Evolutionary conservation across 2,113 vertebrate species (phyloP).

Genomic region (Mandrillus leucophaeus): DNA sequence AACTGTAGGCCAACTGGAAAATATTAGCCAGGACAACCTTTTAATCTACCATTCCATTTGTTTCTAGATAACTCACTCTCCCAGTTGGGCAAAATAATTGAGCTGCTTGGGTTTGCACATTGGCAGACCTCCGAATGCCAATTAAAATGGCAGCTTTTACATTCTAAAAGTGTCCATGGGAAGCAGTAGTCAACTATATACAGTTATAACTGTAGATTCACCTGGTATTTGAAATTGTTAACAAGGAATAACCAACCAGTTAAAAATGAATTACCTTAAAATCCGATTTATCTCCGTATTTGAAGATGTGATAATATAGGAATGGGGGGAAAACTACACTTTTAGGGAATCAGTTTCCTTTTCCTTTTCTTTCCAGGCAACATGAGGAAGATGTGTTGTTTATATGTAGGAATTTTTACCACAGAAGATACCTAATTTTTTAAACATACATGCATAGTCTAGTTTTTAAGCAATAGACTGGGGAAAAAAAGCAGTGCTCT

Average conservation of each 20-base stretch:
- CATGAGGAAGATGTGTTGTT: conserved; percentile 25
- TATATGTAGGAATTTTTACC: conserved; percentile 45
- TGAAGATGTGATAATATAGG: neutral
- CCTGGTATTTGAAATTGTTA: conserved; percentile 29
- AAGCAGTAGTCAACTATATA: neutral
- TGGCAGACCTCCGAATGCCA: conserved; percentile 50
- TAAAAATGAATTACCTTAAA: conserved; percentile 46
- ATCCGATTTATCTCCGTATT: neutral
- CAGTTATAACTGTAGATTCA: neutral
- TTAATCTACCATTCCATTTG: conserved; percentile 7
- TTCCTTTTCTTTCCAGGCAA: neutral
- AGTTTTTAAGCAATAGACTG: conserved; percentile 4
- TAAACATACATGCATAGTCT: neutral
- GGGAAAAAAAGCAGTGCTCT: neutral
- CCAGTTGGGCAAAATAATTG: conserved; percentile 47
- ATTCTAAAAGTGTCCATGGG: conserved; percentile 48
- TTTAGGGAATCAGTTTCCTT: neutral
- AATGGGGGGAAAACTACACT: neutral
- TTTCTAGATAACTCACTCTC: conserved; percentile 59
- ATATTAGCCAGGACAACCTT: conserved; percentile 60
- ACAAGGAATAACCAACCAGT: conserved; percentile 7
- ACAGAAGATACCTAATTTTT: neutral
- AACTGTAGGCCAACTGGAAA: conserved; percentile 61
- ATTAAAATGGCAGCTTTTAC: conserved; percentile 50
- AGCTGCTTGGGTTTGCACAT: conserved; percentile 5